Percentiles rank a stretch among this genome's conserved stretches.
These are phyloP conservation scores for Hydrophis major DNA, from an alignment of 2,797 vertebrate genomes.

Conservation along the genomic window DNA sequence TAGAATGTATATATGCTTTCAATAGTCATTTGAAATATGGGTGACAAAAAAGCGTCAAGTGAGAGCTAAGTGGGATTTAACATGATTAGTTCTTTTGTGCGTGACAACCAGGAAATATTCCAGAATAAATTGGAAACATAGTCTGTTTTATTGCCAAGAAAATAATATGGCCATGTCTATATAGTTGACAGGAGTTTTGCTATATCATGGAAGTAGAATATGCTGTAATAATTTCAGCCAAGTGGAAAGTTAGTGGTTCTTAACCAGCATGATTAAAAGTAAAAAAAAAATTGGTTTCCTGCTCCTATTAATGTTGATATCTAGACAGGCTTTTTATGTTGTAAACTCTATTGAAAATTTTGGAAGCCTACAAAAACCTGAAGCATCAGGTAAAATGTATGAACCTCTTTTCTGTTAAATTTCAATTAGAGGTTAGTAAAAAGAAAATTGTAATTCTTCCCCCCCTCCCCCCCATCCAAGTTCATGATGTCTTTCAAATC, in stretches of 20 bases:
- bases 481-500: not conserved
- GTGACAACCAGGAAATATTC: not conserved
- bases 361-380: not conserved
- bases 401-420: not conserved
- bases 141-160: not conserved
- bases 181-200: not conserved
- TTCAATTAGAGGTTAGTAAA: not conserved
- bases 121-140: not conserved
- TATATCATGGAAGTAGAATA: not conserved
- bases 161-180: not conserved
- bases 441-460: not conserved
- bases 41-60: not conserved
- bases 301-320: not conserved
- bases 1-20: not conserved
- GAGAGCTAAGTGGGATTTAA: not conserved
- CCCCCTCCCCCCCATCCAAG: not conserved
- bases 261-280: not conserved
- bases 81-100: not conserved
- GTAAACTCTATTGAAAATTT: not conserved
- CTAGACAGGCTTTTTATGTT: not conserved
- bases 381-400: not conserved
- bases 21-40: not conserved
- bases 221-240: not conserved
- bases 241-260: not conserved
- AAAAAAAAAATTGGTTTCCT: not conserved